phyloP scores from a whole-genome alignment of 2,888 invertebrate species.

The Sacculina carcini region DNA sequence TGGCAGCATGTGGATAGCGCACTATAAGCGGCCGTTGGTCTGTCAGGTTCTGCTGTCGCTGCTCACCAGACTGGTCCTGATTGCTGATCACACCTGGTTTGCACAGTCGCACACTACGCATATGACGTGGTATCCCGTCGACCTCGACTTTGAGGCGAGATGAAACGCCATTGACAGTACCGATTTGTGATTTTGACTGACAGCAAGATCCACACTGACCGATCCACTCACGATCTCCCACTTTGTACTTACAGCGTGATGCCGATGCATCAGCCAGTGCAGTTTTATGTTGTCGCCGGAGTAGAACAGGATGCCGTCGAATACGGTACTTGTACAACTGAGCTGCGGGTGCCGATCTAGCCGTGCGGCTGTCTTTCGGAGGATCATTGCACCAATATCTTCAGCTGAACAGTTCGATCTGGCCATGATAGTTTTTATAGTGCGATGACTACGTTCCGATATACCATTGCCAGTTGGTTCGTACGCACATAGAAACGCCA shows the following conservation, averaged over 20 bases:
- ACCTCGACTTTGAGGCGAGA: conserved; percentile 1
- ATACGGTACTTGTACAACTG: no score
- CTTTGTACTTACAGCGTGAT: background rate
- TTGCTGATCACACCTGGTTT: no score
- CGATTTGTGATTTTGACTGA: background rate
- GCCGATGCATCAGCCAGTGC: background rate
- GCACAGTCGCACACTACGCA: background rate
- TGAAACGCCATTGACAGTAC: background rate
- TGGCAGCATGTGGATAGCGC: no score
- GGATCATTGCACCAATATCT: no score
- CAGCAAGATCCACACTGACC: background rate
- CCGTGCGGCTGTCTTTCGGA: no score
- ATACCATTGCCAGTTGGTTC: conserved; percentile 4
- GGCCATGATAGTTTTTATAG: background rate
- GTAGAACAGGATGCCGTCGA: background rate
- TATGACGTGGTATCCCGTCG: background rate
- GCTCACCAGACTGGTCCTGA: no score
- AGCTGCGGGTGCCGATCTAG: no score
- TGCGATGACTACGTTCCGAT: background rate
- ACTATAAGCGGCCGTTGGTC: no score
- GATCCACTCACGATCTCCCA: conserved; percentile 6
- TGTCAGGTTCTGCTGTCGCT: no score
- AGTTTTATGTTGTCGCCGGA: background rate
- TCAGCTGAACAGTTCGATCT: no score
- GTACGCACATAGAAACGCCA: conserved; percentile 1